Evolutionary conservation across 1,140 invertebrate species (phyloP), one percentile per base, ranked within the genome.

Genomic region (Hycleus phaleratus): DNA sequence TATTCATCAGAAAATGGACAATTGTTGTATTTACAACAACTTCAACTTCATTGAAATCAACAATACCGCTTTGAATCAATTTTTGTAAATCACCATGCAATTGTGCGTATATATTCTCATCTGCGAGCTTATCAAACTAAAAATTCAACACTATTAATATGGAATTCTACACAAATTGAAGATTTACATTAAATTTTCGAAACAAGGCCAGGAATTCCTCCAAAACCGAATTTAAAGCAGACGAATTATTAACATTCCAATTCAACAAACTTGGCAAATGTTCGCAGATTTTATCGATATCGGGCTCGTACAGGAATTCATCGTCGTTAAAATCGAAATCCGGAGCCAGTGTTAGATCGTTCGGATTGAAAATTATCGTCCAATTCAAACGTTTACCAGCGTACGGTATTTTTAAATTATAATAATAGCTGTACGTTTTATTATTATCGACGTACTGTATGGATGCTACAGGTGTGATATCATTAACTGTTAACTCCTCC

Each of bases 291-390:
- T 58, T 50, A 48, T 71, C 62, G n/a, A 68, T 52, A 50, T 73
- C 64, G 4, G 67, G 62, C 58, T 71, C 66, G 42, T 54, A 26
- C 9, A 72, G 47, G 61, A 75, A 75, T 24, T 56, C 44, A 24
- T 70, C 64, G 60, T 72, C 66, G 49, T 66, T 61, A 52, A 75
- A 73, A 56, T 68, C 58, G 62, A 75, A 75, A 65, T 75, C 73
- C 18, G 73, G 73, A 4, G 72, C 61, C 43, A 67, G 66, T 4
- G 44, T 49, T 40, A 63, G 60, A 49, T 71, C 62, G 42, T 71
- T 63, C 43, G 68, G 65, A 61, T 69, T 66, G 47, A 75, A 74
- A 32, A 75, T 67, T 5, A 75, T 53, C 52, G 73, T 71, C 73
- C 72, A 74, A 25, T 61, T 56, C 11, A 74, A 48, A 12, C 45